Conservation (phyloP, 2,797 vertebrate genomes). For the Gymnothorax reevesii region DNA sequence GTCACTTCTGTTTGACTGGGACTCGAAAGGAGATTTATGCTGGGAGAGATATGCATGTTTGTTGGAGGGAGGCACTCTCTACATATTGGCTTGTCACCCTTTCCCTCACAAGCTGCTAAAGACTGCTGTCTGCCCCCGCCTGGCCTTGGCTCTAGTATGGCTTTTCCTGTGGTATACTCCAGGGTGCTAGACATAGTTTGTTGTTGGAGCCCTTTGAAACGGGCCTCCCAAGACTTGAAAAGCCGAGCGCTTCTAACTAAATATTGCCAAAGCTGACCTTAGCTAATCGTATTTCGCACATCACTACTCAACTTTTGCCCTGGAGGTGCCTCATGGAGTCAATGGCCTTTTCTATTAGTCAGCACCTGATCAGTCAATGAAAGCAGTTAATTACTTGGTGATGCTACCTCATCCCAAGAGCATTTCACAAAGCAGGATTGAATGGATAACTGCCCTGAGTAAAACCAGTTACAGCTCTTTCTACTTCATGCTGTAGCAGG, state of each 20-base stretch:
- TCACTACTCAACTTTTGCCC: neutral
- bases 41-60: neutral
- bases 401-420: neutral
- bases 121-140: neutral
- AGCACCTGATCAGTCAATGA: neutral
- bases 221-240: neutral
- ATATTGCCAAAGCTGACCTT: neutral
- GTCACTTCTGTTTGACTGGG: constrained; percentile 1
- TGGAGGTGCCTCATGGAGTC: neutral
- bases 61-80: neutral
- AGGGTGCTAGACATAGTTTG: neutral
- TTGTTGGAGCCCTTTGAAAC: constrained; percentile 10
- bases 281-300: neutral
- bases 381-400: neutral
- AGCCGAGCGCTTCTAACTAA: neutral
- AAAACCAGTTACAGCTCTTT: no score
- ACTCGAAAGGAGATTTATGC: constrained; percentile 1
- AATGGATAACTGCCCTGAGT: neutral
- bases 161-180: neutral
- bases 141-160: neutral
- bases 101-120: neutral
- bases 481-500: no score
- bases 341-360: neutral
- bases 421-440: no score
- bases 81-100: neutral